Evolutionary conservation across 2,888 invertebrate species (phyloP), one percentile per base, ranked within the genome.

Genomic region (Chrysotoxum bicinctum): DNA sequence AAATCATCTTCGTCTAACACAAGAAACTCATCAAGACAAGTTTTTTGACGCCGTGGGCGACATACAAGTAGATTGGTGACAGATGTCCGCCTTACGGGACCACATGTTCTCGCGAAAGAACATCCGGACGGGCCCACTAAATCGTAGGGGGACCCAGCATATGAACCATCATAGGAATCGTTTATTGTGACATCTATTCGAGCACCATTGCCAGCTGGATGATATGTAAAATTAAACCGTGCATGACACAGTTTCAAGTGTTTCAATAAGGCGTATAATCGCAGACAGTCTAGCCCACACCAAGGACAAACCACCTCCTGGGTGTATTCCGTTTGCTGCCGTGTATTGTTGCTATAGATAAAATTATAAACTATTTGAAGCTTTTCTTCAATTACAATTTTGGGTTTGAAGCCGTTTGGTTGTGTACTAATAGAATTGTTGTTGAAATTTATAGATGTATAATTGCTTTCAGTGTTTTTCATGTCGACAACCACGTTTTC

Each of bases 111-210:
- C 26, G 95, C 95, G 90, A 96, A 96, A 5, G 95, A 94, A 87
- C 94, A 93, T 26, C 96, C 96, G 3, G 95, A 94, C 1, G 95
- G 95, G 0, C 96, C 95, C 68, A 96, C 96, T 87, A 97, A 93
- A 92, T 97, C 97, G 90, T 97, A 97, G 0, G 98, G 98, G 50
- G 97, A 97, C 5, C 98, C 98, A 12, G 97, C 96, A 92, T 98
- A 98, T 0, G 98, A 98, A 0, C 98, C 98, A 92, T 99, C 98
- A 92, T 98, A 98, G 82, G 96, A 93, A 91, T 98, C 98, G 92
- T 98, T 98, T 88, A 99, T 97, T 0, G 98, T 96, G 1, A 99
- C 98, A 92, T 99, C 98, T 87, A 99, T 97, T 79, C 97, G 94
- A 48, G 98, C 97, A 82, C 97, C 97, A 87, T 89, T 90, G n/a